Conservation (phyloP, 2,113 vertebrate genomes). For the Solea senegalensis region DNA sequence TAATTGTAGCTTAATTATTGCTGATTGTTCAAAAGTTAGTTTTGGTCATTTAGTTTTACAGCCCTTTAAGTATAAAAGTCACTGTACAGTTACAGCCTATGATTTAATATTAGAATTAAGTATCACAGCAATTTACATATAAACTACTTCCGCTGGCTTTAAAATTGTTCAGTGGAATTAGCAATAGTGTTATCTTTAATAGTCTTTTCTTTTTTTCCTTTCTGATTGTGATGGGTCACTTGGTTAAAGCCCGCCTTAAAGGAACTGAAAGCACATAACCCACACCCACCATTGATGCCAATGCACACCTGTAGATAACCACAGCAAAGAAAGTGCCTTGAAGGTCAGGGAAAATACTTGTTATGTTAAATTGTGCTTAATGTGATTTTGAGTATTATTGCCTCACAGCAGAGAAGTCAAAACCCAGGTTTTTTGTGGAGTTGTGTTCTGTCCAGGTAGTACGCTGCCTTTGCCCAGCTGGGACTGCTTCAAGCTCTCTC, state of each 20-base stretch:
- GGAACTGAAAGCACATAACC: background rate
- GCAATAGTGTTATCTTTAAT: background rate
- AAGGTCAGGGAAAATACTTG: no score
- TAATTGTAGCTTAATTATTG: constrained; percentile 2
- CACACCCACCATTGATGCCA: background rate
- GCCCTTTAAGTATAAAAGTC: background rate
- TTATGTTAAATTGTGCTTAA: no score
- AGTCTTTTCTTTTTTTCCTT: background rate
- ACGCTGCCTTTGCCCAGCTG: no score
- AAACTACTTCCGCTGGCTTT: background rate
- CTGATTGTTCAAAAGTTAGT: background rate
- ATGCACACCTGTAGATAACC: no score
- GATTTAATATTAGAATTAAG: background rate
- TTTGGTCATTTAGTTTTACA: constrained; percentile 15
- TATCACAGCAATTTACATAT: background rate
- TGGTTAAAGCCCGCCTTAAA: background rate
- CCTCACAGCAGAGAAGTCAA: no score
- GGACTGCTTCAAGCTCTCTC: no score
- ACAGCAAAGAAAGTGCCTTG: no score
- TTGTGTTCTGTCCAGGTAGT: no score
- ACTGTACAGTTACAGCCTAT: background rate
- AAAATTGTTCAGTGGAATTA: background rate
- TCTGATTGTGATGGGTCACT: background rate
- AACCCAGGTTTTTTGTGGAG: no score
- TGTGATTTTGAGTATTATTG: no score